These are phyloP conservation scores for Thamnophis elegans DNA, from an alignment of 2,797 vertebrate species.

Conservation along the genomic window DNA sequence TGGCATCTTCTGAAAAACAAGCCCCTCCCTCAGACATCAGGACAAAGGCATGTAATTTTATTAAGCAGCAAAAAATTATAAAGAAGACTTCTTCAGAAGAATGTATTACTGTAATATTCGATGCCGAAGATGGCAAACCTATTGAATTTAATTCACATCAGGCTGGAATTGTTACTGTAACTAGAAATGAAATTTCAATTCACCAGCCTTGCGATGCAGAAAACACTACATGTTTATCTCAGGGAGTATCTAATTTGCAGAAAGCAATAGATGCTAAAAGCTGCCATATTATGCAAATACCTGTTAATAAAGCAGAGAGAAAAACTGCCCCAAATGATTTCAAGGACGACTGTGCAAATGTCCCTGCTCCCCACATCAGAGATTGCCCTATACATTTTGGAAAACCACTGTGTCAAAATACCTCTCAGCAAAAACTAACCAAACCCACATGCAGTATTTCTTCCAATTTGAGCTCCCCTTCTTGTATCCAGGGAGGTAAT, in stretches of 20 bases:
- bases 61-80: slow-evolving; percentile 76
- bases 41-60: slow-evolving; percentile 75
- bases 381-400: slow-evolving; percentile 65
- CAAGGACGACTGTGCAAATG: slow-evolving; percentile 59
- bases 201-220: slow-evolving; percentile 56
- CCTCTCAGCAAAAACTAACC: slow-evolving; percentile 72
- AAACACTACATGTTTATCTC: slow-evolving; percentile 71
- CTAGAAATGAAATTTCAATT: slow-evolving; percentile 71
- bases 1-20: slow-evolving; percentile 67
- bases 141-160: slow-evolving; percentile 81
- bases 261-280: slow-evolving; percentile 68
- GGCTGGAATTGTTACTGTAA: slow-evolving; percentile 65
- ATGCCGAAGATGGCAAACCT: slow-evolving; percentile 81
- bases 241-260: slow-evolving; percentile 75
- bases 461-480: slow-evolving; percentile 69
- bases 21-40: slow-evolving; percentile 74
- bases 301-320: slow-evolving; percentile 73
- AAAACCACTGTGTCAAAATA: slow-evolving; percentile 65
- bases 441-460: slow-evolving; percentile 67
- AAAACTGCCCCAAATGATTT: slow-evolving; percentile 57
- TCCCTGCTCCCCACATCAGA: slow-evolving; percentile 57
- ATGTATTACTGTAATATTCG: slow-evolving; percentile 79
- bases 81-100: slow-evolving; percentile 84
- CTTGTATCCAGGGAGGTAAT: slow-evolving; percentile 62
- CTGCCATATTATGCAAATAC: slow-evolving; percentile 69